Evolutionary conservation across 2,888 invertebrate genomes (phyloP), one percentile per base, ranked within the genome.

Genomic region (Pseudoips prasinana): DNA sequence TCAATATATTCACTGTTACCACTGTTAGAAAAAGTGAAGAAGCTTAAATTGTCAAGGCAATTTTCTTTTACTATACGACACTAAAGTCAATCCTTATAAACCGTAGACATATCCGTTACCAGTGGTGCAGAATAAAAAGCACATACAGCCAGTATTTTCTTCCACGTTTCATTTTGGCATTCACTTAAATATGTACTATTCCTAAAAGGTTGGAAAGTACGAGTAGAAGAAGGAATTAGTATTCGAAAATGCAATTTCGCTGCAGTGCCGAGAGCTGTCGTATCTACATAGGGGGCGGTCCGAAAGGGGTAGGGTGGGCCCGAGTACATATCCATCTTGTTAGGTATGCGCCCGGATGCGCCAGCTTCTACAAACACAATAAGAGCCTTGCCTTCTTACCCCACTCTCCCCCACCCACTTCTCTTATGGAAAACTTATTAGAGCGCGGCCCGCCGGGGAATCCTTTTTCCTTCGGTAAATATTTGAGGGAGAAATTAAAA

Each of bases 391-490:
- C 80, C 80, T 79, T 76, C 77, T 65, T 70, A 59, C 73, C 68
- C 65, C 58, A 58, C 56, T 46, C 51, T 59, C 56, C 59, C 56
- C 51, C 55, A 39, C 49, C 71, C 66, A 54, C 65, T 58, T 60
- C 77, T 81, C 85, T 85, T 88, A 88, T 88, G 85, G 88, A 88
- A 87, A 88, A 88, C 88, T 88, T 88, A 87, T 88, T 88, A 88
- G 87, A 87, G 75, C 83, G 70, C 75, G 80, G 81, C 79, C 86
- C 86, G 80, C 73, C 76, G 76, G 85, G 84, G 87, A 87, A 88
- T 87, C 88, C 88, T 87, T 88, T 88, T 87, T 87, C 87, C 86
- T 82, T 81, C 80, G 82, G 87, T 84, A 88, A 88, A 88, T 88
- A 87, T 88, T 88, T 88, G 88, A 88, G 80, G 75, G 81, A 87